Percentiles rank a stretch among this genome's conserved stretches.
phyloP scores from a whole-genome alignment of 2,888 invertebrate genomes.

The Terebella lapidaria region DNA sequence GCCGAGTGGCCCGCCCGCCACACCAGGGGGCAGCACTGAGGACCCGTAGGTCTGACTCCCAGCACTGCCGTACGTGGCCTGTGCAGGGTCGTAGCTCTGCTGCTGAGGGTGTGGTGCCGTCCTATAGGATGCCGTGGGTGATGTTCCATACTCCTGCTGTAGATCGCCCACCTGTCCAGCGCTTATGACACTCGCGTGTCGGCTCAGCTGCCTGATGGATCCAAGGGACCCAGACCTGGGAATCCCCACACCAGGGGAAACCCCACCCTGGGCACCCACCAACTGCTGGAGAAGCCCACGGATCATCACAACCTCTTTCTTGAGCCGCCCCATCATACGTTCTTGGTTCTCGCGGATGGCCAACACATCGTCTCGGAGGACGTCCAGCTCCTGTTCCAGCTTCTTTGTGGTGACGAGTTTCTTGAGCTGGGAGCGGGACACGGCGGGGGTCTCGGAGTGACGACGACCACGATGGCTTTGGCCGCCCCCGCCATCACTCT shows the following conservation, averaged over 20 bases:
- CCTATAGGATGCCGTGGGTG: no score
- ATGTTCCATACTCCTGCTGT: no score
- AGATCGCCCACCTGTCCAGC: background rate
- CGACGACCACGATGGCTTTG: no score
- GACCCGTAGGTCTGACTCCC: no score
- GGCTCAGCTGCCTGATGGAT: no score
- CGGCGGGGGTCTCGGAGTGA: no score
- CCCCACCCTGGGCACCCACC: background rate
- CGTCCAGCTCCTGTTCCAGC: constrained; percentile 31
- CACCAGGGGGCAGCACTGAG: no score
- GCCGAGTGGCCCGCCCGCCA: no score
- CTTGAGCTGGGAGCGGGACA: constrained; percentile 4
- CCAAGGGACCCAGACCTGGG: background rate
- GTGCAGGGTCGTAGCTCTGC: no score
- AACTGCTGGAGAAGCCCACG: constrained; percentile 26
- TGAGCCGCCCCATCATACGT: constrained; percentile 30
- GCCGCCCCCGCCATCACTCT: background rate
- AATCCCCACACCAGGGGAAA: background rate
- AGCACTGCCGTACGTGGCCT: no score
- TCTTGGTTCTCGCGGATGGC: constrained; percentile 30
- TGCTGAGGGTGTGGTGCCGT: background rate
- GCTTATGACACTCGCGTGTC: no score
- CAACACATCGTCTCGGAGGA: constrained; percentile 26
- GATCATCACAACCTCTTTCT: constrained; percentile 30
- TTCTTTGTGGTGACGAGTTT: constrained; percentile 27